Conservation (phyloP, 2,797 vertebrate genomes). For the Diceros bicornis region DNA sequence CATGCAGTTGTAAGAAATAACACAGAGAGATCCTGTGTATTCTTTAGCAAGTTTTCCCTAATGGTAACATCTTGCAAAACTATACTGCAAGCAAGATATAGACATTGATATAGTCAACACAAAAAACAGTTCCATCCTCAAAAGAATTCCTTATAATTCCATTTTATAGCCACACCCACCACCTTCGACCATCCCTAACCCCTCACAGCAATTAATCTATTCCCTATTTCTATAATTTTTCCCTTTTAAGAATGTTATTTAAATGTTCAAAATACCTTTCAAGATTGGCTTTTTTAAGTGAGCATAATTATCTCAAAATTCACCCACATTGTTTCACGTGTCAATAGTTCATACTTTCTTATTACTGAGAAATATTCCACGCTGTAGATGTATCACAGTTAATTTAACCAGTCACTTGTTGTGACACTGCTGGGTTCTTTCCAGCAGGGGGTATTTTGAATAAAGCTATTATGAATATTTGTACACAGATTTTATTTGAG, state of each 20-base stretch:
- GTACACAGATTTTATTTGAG: background rate
- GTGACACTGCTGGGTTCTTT: background rate
- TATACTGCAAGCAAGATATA: background rate
- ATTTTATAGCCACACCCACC: background rate
- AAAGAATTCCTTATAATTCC: background rate
- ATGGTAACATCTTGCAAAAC: background rate
- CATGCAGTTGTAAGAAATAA: background rate
- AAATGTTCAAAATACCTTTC: background rate
- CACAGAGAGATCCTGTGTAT: background rate
- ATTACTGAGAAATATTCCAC: background rate
- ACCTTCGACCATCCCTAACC: background rate
- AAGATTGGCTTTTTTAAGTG: background rate
- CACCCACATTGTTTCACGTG: background rate
- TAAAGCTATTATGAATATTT: background rate
- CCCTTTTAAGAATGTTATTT: background rate
- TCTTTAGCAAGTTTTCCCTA: background rate
- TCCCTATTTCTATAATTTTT: background rate
- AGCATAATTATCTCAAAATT: conserved; percentile 23
- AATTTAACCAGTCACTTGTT: conserved; percentile 49
- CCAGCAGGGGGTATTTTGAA: background rate
- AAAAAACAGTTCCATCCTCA: background rate
- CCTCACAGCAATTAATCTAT: background rate
- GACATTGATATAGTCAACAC: background rate
- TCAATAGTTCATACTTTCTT: background rate
- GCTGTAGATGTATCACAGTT: background rate